Base-by-base conservation (phyloP, 2,888 invertebrate genomes). In the Pristionchus exspectatus region DNA sequence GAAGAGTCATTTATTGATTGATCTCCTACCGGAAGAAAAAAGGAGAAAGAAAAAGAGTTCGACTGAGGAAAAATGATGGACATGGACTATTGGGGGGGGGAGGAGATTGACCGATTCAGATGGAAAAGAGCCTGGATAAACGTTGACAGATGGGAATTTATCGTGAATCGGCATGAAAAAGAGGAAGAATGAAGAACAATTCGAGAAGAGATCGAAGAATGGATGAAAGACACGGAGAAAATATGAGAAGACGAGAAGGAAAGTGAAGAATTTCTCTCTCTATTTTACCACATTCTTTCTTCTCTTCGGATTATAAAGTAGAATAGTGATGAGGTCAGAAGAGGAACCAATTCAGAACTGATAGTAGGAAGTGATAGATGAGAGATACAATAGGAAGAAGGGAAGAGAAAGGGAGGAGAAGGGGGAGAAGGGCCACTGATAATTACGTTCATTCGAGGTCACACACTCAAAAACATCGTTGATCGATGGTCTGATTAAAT, bases 1-100 rank as follows among this genome's bases (percentile, higher is more conserved):
- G 44, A 44, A 44, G 74, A 77, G 74, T 69, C 69, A 69, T 18
- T 59, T 24, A 59, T 69, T 69, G 69, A 69, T 69, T 69, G 69
- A 69, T 69, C 69, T 69, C 14, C 69, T 12, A 69, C 30, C 30
- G 69, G 69, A 69, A 72, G 72, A 30, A 77, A 24, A 14, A 44
- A 38, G 12, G 10, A 16, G 16, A 30, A 24, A 16, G 44, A 77
- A 44, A 77, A 5, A 9, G 21, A 44, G 38, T 77, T 38, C 9
- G 33, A 44, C 1, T 2, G 21, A 21, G 38, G 24, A 21, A 33
- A 21, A 30, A 72, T 72, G 2, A 21, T 33, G 21, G 24, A 38
- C 21, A 18, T 10, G 44, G 72, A 30, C 16, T 14, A 2, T 77
- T 9, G 2, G 74, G 38, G 44, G 44, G 44, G 10, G 21, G 38